Conservation (phyloP, 2,113 vertebrate species). For the Phalacrocorax pelagicus region DNA sequence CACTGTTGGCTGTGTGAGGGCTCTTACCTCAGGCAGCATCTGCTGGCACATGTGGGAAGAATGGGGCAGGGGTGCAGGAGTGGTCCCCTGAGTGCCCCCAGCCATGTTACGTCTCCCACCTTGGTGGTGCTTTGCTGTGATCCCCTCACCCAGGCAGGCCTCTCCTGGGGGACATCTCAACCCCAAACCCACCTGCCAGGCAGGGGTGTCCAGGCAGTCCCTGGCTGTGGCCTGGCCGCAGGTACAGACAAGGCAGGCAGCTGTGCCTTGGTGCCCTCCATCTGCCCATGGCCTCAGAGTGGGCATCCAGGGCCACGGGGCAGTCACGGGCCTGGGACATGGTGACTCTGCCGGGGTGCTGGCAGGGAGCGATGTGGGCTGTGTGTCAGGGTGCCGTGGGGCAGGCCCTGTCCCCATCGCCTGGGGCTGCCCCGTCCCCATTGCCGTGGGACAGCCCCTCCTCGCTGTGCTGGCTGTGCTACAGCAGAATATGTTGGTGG, state of each 20-base stretch:
- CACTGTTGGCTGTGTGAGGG: neutral
- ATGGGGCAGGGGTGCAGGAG: neutral
- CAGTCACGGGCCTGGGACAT: neutral
- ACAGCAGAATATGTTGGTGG: rapidly evolving
- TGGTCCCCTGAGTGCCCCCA: neutral
- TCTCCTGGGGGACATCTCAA: neutral
- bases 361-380: neutral
- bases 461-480: neutral
- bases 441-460: neutral
- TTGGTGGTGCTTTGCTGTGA: rapidly evolving
- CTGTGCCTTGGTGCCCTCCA: rapidly evolving
- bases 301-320: neutral
- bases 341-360: neutral
- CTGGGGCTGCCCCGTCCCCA: neutral
- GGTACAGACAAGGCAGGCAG: neutral
- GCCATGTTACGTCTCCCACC: neutral
- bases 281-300: neutral
- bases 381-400: neutral
- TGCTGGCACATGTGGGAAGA: rapidly evolving
- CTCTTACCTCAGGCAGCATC: neutral
- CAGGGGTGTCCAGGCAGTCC: neutral
- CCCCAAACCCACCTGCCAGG: neutral
- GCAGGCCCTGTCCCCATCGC: neutral
- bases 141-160: neutral
- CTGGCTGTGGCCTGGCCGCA: neutral